Evolutionary conservation across 2,113 vertebrate genomes (phyloP).

Genomic region (Larimichthys crocea): DNA sequence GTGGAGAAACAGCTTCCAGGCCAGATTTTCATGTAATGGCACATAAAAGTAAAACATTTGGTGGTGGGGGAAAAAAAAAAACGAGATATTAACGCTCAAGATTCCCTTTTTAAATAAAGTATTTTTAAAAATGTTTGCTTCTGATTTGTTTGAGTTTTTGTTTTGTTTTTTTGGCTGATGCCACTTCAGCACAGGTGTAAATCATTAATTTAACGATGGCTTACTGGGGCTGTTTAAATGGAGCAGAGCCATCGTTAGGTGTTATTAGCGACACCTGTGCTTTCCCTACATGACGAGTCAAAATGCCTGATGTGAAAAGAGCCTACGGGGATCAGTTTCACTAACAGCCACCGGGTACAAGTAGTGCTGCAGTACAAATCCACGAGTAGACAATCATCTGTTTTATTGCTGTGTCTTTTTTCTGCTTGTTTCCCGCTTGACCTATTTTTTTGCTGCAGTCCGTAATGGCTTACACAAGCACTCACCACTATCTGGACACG

Average conservation of each 20-base stretch:
- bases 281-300: neutral
- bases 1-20: slow-evolving; percentile 7
- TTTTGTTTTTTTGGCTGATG: neutral
- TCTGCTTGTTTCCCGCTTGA: neutral
- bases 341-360: too few relatives aligned
- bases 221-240: neutral
- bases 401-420: neutral
- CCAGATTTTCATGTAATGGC: slow-evolving; percentile 41
- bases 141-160: neutral
- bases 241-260: neutral
- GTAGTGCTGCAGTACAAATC: neutral
- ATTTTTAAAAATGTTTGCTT: slow-evolving; percentile 11
- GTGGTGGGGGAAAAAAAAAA: slow-evolving; percentile 30
- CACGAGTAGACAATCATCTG: neutral
- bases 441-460: neutral
- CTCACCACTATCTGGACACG: neutral
- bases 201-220: neutral
- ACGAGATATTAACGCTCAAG: slow-evolving; percentile 40
- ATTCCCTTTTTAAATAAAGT: slow-evolving; percentile 64
- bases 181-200: neutral
- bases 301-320: too few relatives aligned
- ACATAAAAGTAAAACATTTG: slow-evolving; percentile 30
- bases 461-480: too few relatives aligned
- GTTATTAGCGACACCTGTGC: neutral
- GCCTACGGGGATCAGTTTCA: neutral